phyloP scores from a whole-genome alignment of 2,888 invertebrate genomes.

The Erebia epiphron region DNA sequence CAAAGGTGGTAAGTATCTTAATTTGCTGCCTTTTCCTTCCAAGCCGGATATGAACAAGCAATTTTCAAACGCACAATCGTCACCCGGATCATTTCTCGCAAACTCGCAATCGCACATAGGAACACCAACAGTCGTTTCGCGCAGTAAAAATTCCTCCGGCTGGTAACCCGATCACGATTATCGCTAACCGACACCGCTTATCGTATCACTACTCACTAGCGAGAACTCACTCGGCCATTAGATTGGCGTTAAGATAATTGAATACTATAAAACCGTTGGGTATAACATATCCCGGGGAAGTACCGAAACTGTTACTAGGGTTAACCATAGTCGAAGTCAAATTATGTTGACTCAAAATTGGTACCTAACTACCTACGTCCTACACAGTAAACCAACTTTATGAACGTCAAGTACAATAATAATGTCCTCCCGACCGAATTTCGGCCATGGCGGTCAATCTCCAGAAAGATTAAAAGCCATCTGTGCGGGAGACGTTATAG shows the following conservation, averaged over 20 bases:
- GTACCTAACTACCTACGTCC: no score
- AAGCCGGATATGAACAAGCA: not conserved
- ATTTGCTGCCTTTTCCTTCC: no score
- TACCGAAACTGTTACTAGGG: not conserved
- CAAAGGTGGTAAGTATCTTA: no score
- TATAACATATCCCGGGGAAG: not conserved
- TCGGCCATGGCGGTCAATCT: no score
- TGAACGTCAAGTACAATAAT: no score
- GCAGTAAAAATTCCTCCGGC: constrained; percentile 57
- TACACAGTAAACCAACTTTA: no score
- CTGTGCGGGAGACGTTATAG: no score
- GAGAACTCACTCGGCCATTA: constrained; percentile 32
- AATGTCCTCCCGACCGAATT: no score
- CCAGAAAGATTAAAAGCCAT: no score
- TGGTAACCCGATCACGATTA: constrained; percentile 48
- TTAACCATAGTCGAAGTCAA: no score
- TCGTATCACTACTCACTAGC: constrained; percentile 36
- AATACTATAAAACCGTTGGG: not conserved
- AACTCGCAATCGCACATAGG: constrained; percentile 18
- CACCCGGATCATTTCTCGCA: constrained; percentile 20
- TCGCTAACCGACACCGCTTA: constrained; percentile 45
- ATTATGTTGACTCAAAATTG: no score
- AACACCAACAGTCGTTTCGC: constrained; percentile 22
- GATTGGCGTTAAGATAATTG: not conserved
- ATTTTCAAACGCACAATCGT: not conserved